These are phyloP conservation scores for Lycocorax pyrrhopterus DNA, from an alignment of 2,113 vertebrate species.

Conservation along the genomic window DNA sequence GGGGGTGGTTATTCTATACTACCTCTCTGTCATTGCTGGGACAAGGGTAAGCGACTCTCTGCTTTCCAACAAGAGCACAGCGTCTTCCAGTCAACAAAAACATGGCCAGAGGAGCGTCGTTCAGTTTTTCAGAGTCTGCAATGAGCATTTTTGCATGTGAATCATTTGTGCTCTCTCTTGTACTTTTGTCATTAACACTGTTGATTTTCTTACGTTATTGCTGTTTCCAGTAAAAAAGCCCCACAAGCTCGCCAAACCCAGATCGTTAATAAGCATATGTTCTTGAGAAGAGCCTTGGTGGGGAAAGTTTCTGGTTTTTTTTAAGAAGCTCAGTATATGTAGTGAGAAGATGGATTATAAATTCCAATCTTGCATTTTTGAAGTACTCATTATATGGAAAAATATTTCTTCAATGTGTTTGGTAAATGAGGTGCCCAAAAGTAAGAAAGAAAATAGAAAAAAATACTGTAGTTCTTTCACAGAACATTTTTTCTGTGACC, in stretches of 20 bases:
- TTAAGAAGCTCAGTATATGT: neutral
- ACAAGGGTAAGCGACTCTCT: neutral
- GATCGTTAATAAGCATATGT: neutral
- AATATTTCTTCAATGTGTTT: neutral
- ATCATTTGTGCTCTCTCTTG: neutral
- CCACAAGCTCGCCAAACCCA: neutral
- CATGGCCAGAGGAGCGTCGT: neutral
- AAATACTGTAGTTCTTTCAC: neutral
- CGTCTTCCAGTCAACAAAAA: neutral
- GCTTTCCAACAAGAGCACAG: neutral
- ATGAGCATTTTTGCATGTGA: neutral
- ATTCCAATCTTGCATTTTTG: neutral
- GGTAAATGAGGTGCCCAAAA: neutral
- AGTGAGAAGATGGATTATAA: neutral
- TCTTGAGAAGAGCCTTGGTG: neutral
- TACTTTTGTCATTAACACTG: neutral
- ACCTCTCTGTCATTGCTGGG: neutral
- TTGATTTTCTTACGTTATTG: neutral
- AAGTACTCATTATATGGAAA: neutral
- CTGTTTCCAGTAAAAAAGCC: neutral
- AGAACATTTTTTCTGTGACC: neutral
- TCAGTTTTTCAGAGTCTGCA: neutral
- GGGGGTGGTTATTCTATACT: neutral
- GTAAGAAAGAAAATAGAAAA: neutral
- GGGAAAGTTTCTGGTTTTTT: neutral